Evolutionary conservation across 2,113 vertebrate genomes (phyloP).

Genomic region (Sprattus sprattus): DNA sequence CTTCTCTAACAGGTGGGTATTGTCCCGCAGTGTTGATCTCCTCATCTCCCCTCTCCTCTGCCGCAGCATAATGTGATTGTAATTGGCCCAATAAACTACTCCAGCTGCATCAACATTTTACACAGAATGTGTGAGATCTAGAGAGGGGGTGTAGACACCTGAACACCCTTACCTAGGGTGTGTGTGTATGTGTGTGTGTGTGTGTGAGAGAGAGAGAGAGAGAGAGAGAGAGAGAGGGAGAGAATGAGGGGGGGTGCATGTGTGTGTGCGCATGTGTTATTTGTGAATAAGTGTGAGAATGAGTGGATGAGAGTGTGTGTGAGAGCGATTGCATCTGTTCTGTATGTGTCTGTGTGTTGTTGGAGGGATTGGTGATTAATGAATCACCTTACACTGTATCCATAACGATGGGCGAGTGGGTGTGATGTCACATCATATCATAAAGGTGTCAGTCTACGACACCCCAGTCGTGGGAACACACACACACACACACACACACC

Average conservation of each 20-base stretch:
- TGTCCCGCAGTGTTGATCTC: slow-evolving; percentile 26
- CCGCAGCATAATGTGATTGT: slow-evolving; percentile 67
- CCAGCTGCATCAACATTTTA: slow-evolving; percentile 79
- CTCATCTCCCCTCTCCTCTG: slow-evolving; percentile 57
- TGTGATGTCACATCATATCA: slow-evolving; percentile 64
- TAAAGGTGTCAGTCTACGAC: neutral
- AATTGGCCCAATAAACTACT: slow-evolving; percentile 74
- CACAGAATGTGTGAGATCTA: slow-evolving; percentile 70
- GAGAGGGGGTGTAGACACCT: too few relatives aligned
- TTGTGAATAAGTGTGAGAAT: neutral
- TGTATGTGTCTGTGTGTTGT: too few relatives aligned
- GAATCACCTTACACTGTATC: slow-evolving; percentile 66
- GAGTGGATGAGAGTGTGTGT: neutral
- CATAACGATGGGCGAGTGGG: slow-evolving; percentile 65
- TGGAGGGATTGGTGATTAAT: slow-evolving; percentile 61
- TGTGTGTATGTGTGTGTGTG: neutral
- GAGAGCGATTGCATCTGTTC: neutral
- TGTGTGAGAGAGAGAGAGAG: neutral
- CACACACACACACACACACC: neutral
- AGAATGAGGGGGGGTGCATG: slow-evolving; percentile 49
- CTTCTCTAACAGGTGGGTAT: slow-evolving; percentile 64
- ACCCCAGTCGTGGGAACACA: neutral
- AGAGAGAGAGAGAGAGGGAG: neutral
- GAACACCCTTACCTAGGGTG: slow-evolving; percentile 47
- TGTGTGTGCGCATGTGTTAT: neutral